Evolutionary conservation across 2,113 vertebrate species (phyloP).

Genomic region (Pseudorectes ferrugineus): DNA sequence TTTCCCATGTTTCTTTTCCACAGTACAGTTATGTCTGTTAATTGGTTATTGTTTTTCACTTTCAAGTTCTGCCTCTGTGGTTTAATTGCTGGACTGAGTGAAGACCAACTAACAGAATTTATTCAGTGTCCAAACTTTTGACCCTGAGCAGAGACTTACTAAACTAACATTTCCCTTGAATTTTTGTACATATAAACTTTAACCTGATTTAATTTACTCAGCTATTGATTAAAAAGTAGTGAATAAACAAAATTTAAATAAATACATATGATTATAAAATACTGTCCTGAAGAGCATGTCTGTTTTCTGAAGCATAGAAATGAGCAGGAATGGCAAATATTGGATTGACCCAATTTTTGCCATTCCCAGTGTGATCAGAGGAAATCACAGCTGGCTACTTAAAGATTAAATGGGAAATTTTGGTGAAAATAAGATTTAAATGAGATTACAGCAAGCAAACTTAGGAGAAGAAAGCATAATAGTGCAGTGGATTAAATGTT

Average conservation of each 20-base stretch:
- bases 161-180: neutral
- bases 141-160: neutral
- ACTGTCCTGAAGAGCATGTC: neutral
- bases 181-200: neutral
- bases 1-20: neutral
- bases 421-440: neutral
- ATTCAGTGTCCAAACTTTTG: neutral
- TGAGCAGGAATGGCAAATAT: neutral
- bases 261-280: neutral
- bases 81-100: slow-evolving; percentile 26
- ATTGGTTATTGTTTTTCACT: slow-evolving; percentile 35
- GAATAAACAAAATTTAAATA: neutral
- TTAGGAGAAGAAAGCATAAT: neutral
- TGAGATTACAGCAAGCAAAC: neutral
- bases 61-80: neutral
- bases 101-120: neutral
- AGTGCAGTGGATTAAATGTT: neutral
- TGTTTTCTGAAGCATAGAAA: neutral
- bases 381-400: neutral
- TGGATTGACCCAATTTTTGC: neutral
- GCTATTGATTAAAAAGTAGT: neutral
- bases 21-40: slow-evolving; percentile 13
- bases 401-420: neutral
- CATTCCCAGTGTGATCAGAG: neutral
- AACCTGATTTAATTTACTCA: neutral